phyloP scores from a whole-genome alignment of 2,797 vertebrate species.

The Diplodus sargus region DNA sequence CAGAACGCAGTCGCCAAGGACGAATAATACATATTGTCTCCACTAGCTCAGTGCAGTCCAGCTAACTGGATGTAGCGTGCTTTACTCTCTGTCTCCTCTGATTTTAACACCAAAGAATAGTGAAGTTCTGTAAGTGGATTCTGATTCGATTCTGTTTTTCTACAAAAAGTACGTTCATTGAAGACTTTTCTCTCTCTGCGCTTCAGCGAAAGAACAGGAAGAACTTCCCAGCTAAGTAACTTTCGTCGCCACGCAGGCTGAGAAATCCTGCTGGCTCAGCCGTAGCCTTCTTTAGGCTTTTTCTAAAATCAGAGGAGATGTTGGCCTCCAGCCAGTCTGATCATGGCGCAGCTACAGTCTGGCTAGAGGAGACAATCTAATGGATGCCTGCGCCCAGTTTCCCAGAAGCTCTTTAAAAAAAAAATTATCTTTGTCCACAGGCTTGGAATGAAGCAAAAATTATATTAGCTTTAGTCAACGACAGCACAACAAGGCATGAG shows the following conservation, averaged over 20 bases:
- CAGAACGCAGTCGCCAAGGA: conserved; percentile 72
- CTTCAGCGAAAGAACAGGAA: not conserved
- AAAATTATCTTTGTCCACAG: conserved; percentile 13
- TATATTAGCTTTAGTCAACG: conserved; percentile 41
- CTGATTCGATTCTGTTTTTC: not conserved
- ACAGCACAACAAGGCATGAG: conserved; percentile 44
- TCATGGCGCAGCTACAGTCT: conserved; percentile 26
- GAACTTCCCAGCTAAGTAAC: not conserved
- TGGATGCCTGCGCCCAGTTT: conserved; percentile 10
- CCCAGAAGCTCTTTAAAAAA: conserved; percentile 17
- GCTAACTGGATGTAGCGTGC: conserved; percentile 24
- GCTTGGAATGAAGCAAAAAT: conserved; percentile 54
- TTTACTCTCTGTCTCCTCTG: conserved; percentile 36
- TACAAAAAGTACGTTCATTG: not conserved
- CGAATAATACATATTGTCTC: conserved; percentile 61
- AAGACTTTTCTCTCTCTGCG: not conserved
- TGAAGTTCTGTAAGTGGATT: conserved; percentile 3
- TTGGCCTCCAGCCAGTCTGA: conserved; percentile 33
- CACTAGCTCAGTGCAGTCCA: conserved; percentile 39
- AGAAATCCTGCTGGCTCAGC: conserved; percentile 23
- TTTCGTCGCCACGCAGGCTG: not conserved
- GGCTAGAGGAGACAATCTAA: conserved; percentile 64
- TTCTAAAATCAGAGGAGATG: conserved; percentile 52
- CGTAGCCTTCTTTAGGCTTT: conserved; percentile 6
- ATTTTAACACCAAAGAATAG: conserved; percentile 43